Base-by-base conservation (phyloP, 2,888 invertebrate genomes). In the Zygothrica quintamaculata region DNA sequence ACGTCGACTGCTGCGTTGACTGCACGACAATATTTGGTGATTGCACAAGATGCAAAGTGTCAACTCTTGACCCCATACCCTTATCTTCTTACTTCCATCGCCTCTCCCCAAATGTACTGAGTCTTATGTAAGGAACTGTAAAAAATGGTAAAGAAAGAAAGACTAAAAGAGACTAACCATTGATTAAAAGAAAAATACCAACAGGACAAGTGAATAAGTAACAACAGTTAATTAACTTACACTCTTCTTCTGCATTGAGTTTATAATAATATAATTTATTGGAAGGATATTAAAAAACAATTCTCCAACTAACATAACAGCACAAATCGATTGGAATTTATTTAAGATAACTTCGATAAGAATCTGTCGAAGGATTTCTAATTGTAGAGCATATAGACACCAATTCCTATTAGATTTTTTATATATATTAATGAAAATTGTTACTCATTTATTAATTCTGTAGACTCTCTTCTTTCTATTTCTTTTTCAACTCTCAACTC, bases 41-140 rank as follows among this genome's bases (percentile, higher is more conserved):
- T 87, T 82, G 87, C 82, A 76, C 86, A 85, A 85, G 85, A 84
- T 87, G 87, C 87, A 84, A 84, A 82, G 82, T 87, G 82, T 87
- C 82, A 82, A 84, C 74, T 74, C 55, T 55, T 65, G 61, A 57
- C 22, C 1, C 25, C 11, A 1, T 7, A 11, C n/a, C 7, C 34
- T 11, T 7, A 40, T 12, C 9, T 9, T 9, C 29, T 2, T 29
- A 22, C 2, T 5, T 22, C 8, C 16, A n/a, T 5, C n/a, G n/a
- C n/a, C n/a, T 16, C 13, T 6, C 40, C n/a, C 26, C 47, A 52
- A 59, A 51, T 36, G 47, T 15, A 51, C 53, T 29, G 15, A 42
- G 25, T 15, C 55, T 29, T 15, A 34, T 15, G 9, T 31, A n/a
- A 29, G 29, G 29, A 29, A 5, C 34, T 53, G 58, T 57, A 31